phyloP scores from a whole-genome alignment of 2,888 invertebrate species.

The Drosophila peninsularis region DNA sequence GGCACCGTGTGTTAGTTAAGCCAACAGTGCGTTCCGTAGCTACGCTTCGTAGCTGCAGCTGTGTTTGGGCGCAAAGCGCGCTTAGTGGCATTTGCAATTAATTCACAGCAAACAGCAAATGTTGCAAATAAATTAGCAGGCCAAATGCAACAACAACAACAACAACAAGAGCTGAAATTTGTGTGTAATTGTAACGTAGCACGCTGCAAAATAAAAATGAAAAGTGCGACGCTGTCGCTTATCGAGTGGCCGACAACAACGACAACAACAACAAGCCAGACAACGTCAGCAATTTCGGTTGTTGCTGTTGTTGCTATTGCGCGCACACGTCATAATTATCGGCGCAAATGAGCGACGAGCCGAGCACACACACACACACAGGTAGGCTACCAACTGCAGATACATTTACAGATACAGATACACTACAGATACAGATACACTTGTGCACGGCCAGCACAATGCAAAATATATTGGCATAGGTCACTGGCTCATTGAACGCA shows the following conservation, averaged over 20 bases:
- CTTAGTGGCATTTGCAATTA: constrained; percentile 78
- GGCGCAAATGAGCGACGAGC: constrained; percentile 63
- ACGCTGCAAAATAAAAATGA: constrained; percentile 42
- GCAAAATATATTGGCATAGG: constrained; percentile 82
- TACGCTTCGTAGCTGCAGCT: constrained; percentile 34
- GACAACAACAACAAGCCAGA: constrained; percentile 21
- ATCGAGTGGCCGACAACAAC: constrained; percentile 44
- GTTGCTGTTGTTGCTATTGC: constrained; percentile 44
- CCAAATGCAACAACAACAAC: constrained; percentile 31
- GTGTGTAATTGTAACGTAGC: constrained; percentile 47
- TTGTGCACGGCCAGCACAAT: constrained; percentile 57
- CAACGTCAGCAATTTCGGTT: constrained; percentile 47
- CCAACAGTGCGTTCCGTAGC: constrained; percentile 48
- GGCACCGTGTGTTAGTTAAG: constrained; percentile 37
- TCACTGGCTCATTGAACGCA: constrained; percentile 84
- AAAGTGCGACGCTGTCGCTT: constrained; percentile 72
- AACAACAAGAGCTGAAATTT: constrained; percentile 8
- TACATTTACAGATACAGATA: constrained; percentile 35
- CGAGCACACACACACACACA: constrained; percentile 19
- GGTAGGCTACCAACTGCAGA: constrained; percentile 28
- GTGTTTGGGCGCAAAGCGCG: constrained; percentile 60
- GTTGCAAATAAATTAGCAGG: constrained; percentile 80
- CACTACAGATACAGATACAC: constrained; percentile 34
- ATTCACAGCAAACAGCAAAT: constrained; percentile 79
- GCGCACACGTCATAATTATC: constrained; percentile 75